Percentiles rank a stretch among this genome's conserved stretches.
These are phyloP conservation scores for Dipodomys ordii DNA, from an alignment of 2,113 vertebrate species.

Conservation along the genomic window DNA sequence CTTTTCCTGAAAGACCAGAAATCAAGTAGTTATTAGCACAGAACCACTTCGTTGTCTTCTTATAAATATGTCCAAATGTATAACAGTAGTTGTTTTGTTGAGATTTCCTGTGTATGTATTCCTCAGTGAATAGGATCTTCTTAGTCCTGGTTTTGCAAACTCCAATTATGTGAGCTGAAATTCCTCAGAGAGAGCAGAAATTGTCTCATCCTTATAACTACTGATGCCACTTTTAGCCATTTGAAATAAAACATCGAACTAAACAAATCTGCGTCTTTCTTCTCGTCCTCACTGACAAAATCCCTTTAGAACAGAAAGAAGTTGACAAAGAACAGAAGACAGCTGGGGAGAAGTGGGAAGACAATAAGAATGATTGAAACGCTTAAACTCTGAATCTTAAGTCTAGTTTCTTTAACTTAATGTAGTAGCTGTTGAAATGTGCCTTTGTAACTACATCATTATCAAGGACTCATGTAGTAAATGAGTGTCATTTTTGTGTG, in stretches of 20 bases:
- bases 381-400: not conserved
- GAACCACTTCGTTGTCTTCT: constrained; percentile 35
- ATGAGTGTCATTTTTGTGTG: not conserved
- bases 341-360: not conserved
- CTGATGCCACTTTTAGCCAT: not conserved
- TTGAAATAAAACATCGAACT: constrained; percentile 42
- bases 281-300: constrained; percentile 8
- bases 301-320: constrained; percentile 38
- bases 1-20: constrained; percentile 57
- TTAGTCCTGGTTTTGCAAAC: not conserved
- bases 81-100: constrained; percentile 62
- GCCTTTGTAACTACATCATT: not conserved
- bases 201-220: not conserved
- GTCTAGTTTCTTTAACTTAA: not conserved
- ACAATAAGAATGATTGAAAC: not conserved
- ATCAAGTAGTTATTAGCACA: constrained; percentile 52
- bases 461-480: not conserved
- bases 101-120: constrained; percentile 59
- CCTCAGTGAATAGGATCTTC: constrained; percentile 41
- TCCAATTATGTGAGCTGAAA: constrained; percentile 27
- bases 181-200: constrained; percentile 23
- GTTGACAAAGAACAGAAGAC: constrained; percentile 19
- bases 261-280: constrained; percentile 35
- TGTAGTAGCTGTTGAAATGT: not conserved
- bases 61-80: constrained; percentile 6